Conservation (phyloP, 2,797 vertebrate genomes). For the Lepilemur ruficaudatus region DNA sequence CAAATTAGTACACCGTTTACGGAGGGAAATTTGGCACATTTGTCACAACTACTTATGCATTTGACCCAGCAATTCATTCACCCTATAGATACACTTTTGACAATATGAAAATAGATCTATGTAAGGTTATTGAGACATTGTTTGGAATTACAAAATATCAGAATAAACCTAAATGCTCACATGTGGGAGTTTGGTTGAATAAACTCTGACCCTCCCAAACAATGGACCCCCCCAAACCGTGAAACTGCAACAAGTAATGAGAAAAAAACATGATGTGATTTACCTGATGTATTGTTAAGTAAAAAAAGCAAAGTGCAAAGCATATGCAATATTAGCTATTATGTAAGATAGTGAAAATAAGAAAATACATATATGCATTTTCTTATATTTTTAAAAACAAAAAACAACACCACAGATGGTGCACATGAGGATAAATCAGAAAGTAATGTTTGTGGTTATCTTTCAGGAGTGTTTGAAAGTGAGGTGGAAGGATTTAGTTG, state of each 20-base stretch:
- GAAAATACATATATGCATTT: background rate
- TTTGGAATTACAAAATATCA: background rate
- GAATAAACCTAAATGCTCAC: background rate
- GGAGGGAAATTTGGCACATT: background rate
- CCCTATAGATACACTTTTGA: background rate
- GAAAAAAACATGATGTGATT: background rate
- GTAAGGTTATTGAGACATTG: background rate
- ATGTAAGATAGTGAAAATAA: background rate
- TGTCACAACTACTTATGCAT: background rate
- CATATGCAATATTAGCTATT: background rate
- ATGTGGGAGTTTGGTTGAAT: background rate
- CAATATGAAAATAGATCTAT: background rate
- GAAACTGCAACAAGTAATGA: background rate
- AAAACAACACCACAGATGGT: background rate
- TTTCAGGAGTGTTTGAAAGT: background rate
- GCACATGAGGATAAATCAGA: background rate
- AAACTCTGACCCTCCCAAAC: background rate
- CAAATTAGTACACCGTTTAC: background rate
- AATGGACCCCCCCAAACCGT: background rate
- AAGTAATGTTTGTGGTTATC: background rate
- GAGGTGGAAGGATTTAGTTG: background rate
- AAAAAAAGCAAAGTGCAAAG: background rate
- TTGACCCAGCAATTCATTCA: background rate
- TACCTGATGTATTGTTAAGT: background rate
- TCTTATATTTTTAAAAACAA: background rate